Evolutionary conservation across 2,888 invertebrate species (phyloP).

Genomic region (Volucella zonaria): DNA sequence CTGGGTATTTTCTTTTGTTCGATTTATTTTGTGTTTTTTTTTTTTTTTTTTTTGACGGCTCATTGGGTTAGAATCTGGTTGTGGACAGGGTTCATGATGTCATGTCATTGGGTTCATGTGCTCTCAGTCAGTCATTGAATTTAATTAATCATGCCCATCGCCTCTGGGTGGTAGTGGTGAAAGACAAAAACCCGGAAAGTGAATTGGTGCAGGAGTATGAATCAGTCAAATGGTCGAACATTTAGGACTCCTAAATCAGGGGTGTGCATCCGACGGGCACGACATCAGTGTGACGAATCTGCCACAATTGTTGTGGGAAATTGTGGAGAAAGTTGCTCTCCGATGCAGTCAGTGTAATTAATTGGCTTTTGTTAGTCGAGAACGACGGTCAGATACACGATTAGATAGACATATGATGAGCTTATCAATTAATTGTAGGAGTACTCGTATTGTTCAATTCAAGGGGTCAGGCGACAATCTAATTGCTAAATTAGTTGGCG

Average conservation of each 20-base stretch:
- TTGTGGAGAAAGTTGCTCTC: conserved; percentile 39
- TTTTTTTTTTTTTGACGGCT: conserved; percentile 54
- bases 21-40: conserved; percentile 22
- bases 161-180: conserved; percentile 38
- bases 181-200: conserved; percentile 38
- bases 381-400: background rate
- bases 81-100: conserved; percentile 34
- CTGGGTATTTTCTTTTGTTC: conserved; percentile 37
- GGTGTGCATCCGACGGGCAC: conserved; percentile 2
- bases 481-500: conserved; percentile 51
- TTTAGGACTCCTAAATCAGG: conserved; percentile 26
- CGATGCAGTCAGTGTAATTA: conserved; percentile 34
- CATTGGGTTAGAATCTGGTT: conserved; percentile 58
- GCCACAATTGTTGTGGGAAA: conserved; percentile 61
- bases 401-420: conserved; percentile 25
- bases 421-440: conserved; percentile 57
- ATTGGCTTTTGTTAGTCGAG: conserved; percentile 23
- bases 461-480: conserved; percentile 59
- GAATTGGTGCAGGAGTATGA: conserved; percentile 36
- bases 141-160: conserved; percentile 58
- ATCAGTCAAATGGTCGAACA: conserved; percentile 23
- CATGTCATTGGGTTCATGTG: conserved; percentile 49
- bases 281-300: conserved; percentile 11
- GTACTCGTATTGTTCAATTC: conserved; percentile 21
- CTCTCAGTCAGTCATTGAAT: conserved; percentile 34